A percentile compares a stretch with the other conserved stretches of the same genome.
phyloP scores from a whole-genome alignment of 1,140 invertebrate genomes.

The Octopus sinensis region DNA sequence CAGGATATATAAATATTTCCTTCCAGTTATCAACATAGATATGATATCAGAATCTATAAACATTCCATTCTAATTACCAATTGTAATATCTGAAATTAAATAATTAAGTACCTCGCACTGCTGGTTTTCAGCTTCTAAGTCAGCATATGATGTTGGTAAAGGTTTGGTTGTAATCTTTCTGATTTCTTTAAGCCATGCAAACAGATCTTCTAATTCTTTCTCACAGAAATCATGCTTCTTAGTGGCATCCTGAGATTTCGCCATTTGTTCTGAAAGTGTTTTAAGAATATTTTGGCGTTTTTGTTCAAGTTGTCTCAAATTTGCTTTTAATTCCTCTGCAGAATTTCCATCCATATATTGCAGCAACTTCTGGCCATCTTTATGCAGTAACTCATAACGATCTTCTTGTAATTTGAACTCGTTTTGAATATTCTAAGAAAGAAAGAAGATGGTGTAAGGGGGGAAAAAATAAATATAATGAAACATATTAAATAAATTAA shows the following conservation, averaged over 20 bases:
- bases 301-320: slow-evolving; percentile 35
- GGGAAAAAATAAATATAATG: not conserved
- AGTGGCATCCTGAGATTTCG: slow-evolving; percentile 52
- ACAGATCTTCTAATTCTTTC: slow-evolving; percentile 48
- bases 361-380: slow-evolving; percentile 63
- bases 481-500: too few relatives aligned
- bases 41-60: too few relatives aligned
- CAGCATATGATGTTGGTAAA: slow-evolving; percentile 48
- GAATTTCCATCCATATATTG: slow-evolving; percentile 62
- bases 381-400: slow-evolving; percentile 41
- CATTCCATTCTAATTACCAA: too few relatives aligned
- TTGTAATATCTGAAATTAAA: too few relatives aligned
- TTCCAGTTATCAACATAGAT: too few relatives aligned
- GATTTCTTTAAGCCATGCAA: slow-evolving; percentile 49
- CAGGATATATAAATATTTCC: too few relatives aligned
- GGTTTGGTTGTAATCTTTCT: slow-evolving; percentile 34
- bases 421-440: slow-evolving; percentile 38
- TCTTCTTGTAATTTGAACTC: slow-evolving; percentile 46
- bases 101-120: slow-evolving; percentile 44
- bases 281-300: slow-evolving; percentile 58
- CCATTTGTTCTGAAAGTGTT: slow-evolving; percentile 71
- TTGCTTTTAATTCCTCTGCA: slow-evolving; percentile 35
- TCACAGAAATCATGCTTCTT: slow-evolving; percentile 57
- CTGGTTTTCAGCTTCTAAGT: slow-evolving; percentile 47
- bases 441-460: not conserved